Evolutionary conservation across 2,888 invertebrate genomes (phyloP), one percentile per base, ranked within the genome.

Genomic region (Artemia sp.): DNA sequence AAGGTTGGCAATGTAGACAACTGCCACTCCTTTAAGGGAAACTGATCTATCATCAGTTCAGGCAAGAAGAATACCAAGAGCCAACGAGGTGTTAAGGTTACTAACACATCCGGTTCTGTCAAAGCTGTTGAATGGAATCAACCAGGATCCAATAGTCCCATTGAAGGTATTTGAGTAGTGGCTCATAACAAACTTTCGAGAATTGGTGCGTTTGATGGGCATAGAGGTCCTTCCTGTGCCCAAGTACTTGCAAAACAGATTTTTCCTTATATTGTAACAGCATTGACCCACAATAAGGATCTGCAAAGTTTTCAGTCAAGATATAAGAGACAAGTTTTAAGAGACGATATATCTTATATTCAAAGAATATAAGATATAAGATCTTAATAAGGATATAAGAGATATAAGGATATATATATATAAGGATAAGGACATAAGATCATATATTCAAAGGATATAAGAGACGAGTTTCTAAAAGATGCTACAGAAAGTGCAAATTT

Each of bases 121-220:
- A 89, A 88, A 77, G 88, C 87, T 52, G 92, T 90, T 78, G 93
- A 95, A 77, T 88, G 90, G 0, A 96, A 95, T 81, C 93, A 93
- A 76, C 80, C 98, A 73, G 86, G 89, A 51, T 92, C 97, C 1
- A 98, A 98, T 79, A 85, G 85, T 75, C 97, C 97, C 0, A 92
- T 94, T 74, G 98, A 98, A 82, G 98, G 98, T 78, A 87, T 90
- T 4, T 85, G 91, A 75, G 85, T 89, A 52, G 92, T 94, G 79
- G 95, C 89, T 5, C 83, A 85, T 74, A 88, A 92, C 77, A 81
- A 87, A 68, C 79, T 87, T 73, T 88, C 90, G 51, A 84, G 87
- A 79, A 92, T 93, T 76, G 96, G 95, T 67, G 87, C 98, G 2
- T 96, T 90, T 78, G 97, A 98, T 81, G 97, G 98, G 0, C 97